Conservation (phyloP, 35 echinoderm and acorn worm genomes). For the Strongylocentrotus purpuratus region DNA sequence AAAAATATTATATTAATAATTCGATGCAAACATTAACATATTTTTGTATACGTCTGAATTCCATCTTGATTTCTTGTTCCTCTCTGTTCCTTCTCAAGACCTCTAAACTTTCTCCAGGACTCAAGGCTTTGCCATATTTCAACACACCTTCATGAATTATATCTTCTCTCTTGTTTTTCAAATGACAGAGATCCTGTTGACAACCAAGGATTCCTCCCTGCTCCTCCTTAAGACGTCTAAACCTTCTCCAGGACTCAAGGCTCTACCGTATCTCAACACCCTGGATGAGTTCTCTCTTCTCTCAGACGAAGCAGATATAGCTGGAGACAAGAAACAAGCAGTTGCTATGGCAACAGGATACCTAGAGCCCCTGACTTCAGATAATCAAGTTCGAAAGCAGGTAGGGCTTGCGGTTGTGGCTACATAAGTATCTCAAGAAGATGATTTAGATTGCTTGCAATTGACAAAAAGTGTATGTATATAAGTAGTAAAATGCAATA, state of each 20-base stretch:
- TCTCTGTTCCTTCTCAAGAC: slow-evolving; percentile 45
- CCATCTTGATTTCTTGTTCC: not conserved
- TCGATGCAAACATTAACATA: too few relatives aligned
- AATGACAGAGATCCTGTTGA: slow-evolving; percentile 58
- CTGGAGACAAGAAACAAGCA: slow-evolving; percentile 26
- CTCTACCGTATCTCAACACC: slow-evolving; percentile 60
- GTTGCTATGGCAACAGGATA: slow-evolving; percentile 69
- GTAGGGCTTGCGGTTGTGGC: not conserved
- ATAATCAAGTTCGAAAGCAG: slow-evolving; percentile 76
- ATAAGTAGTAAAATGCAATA: too few relatives aligned
- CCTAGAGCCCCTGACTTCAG: slow-evolving; percentile 60
- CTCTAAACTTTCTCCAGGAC: not conserved
- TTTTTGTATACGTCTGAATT: too few relatives aligned
- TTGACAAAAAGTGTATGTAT: too few relatives aligned
- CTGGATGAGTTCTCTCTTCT: slow-evolving; percentile 56
- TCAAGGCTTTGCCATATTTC: slow-evolving; percentile 60
- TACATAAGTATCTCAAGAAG: not conserved
- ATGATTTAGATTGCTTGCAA: too few relatives aligned
- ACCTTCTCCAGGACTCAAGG: not conserved
- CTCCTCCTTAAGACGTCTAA: slow-evolving; percentile 51
- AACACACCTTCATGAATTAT: slow-evolving; percentile 46
- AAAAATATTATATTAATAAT: too few relatives aligned
- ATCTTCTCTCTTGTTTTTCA: slow-evolving; percentile 19
- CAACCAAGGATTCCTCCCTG: slow-evolving; percentile 51
- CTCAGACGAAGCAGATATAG: slow-evolving; percentile 22